A percentile compares a stretch with the other conserved stretches of the same genome.
These are phyloP conservation scores for Rosalia funebris DNA, from an alignment of 2,888 invertebrate genomes.

Conservation along the genomic window DNA sequence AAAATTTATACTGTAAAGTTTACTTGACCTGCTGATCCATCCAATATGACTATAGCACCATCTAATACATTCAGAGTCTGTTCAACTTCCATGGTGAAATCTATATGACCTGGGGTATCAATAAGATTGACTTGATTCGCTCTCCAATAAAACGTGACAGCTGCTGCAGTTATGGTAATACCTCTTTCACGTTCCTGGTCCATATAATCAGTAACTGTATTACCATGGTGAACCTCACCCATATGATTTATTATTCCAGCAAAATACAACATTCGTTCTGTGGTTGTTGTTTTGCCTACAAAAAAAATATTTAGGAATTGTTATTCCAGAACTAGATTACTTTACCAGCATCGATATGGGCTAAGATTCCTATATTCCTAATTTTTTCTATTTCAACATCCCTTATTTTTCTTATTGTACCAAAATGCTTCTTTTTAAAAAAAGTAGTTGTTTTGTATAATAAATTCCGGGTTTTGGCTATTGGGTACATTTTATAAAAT, in stretches of 20 bases:
- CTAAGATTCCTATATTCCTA: slow-evolving; percentile 91
- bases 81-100: slow-evolving; percentile 98
- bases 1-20: no score
- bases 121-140: slow-evolving; percentile 88
- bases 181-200: slow-evolving; percentile 94
- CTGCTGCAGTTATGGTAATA: slow-evolving; percentile 90
- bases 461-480: background rate
- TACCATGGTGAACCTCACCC: slow-evolving; percentile 94
- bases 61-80: slow-evolving; percentile 93
- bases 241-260: slow-evolving; percentile 82
- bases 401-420: slow-evolving; percentile 35
- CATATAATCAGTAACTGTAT: slow-evolving; percentile 95
- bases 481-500: slow-evolving; percentile 8
- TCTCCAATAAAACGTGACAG: slow-evolving; percentile 91
- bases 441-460: background rate
- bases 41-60: slow-evolving; percentile 90
- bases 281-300: slow-evolving; percentile 96
- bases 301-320: slow-evolving; percentile 5
- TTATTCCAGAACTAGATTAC: background rate
- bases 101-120: slow-evolving; percentile 98
- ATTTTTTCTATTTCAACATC: slow-evolving; percentile 67
- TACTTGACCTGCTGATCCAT: slow-evolving; percentile 84
- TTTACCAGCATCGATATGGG: slow-evolving; percentile 93
- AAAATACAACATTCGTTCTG: slow-evolving; percentile 95
- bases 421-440: slow-evolving; percentile 20